Evolutionary conservation across 2,888 invertebrate genomes (phyloP).

Genomic region (Hartigia nigra): DNA sequence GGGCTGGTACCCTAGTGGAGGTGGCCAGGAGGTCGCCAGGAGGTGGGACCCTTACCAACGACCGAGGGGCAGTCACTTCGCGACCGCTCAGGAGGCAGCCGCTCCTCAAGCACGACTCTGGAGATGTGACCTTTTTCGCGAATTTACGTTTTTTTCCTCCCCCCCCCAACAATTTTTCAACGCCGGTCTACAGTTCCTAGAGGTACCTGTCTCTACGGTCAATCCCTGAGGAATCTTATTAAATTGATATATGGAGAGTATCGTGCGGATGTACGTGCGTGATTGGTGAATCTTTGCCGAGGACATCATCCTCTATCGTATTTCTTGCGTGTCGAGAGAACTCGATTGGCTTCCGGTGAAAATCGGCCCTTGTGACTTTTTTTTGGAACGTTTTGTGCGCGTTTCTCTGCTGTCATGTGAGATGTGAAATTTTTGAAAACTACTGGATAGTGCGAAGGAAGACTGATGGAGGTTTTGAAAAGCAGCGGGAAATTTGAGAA

Average conservation of each 20-base stretch:
- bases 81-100: slow-evolving; percentile 60
- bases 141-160: neutral
- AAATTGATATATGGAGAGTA: neutral
- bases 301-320: neutral
- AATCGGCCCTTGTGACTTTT: neutral
- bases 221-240: neutral
- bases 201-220: neutral
- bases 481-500: neutral
- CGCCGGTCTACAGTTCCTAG: neutral
- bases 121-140: slow-evolving; percentile 7
- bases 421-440: neutral
- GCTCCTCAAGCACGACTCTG: slow-evolving; percentile 13
- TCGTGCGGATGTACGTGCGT: neutral
- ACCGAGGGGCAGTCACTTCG: slow-evolving; percentile 63
- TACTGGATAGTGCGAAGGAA: neutral
- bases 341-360: neutral
- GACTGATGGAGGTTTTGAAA: neutral
- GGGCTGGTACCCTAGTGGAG: slow-evolving; percentile 65
- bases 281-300: neutral
- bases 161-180: neutral
- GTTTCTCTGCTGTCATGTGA: neutral
- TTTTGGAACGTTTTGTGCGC: neutral
- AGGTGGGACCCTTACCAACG: slow-evolving; percentile 62
- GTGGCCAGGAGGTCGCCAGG: slow-evolving; percentile 50
- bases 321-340: neutral